Base-by-base conservation (phyloP, 2,113 vertebrate species). In the Telmatochromis brachygnathus region DNA sequence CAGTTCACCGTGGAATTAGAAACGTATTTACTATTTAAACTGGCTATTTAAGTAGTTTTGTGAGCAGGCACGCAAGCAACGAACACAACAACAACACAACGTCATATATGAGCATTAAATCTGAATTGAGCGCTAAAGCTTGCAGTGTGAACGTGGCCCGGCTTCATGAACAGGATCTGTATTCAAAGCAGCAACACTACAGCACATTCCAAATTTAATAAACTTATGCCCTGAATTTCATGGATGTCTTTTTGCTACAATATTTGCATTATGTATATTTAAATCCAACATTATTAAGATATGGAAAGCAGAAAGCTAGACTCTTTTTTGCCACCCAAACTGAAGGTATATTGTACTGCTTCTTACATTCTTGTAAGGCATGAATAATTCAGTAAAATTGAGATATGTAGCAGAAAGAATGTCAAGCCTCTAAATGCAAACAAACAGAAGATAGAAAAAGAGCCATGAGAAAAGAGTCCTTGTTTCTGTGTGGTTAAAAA, bases 371-470 rank as follows among this genome's bases (percentile, higher is more conserved):
- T 91, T 83, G 89, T 91, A 87, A 81, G 60, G 77, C 88, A 94
- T 94, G 87, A 91, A 93, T 95, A 91, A 94, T 94, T 93, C 82
- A 94, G 56, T n/a, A 23, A 85, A 91, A 87, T 6, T 91, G 86
- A 92, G 79, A 88, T 80, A 82, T 88, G 88, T 91, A 89, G 89
- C 88, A 93, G 89, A 94, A 93, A 84, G 83, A 92, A 94, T 94
- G 88, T 88, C 89, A 87, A 82, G 54, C 73, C 73, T 86, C 79
- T 33, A 56, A 88, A 92, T 87, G 62, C 73, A 90, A 91, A 91
- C 84, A 90, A 84, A 70, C 62, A n/a, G n/a, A 7, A 53, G 37
- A 84, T 49, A 55, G 56, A 88, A 86, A 73, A 81, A 39, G 49
- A 87, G 84, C 86, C 58, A 55, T 26, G 11, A 81, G 79, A 77